Evolutionary conservation across 2,888 invertebrate genomes (phyloP).

Genomic region (Xestia c-nigrum): DNA sequence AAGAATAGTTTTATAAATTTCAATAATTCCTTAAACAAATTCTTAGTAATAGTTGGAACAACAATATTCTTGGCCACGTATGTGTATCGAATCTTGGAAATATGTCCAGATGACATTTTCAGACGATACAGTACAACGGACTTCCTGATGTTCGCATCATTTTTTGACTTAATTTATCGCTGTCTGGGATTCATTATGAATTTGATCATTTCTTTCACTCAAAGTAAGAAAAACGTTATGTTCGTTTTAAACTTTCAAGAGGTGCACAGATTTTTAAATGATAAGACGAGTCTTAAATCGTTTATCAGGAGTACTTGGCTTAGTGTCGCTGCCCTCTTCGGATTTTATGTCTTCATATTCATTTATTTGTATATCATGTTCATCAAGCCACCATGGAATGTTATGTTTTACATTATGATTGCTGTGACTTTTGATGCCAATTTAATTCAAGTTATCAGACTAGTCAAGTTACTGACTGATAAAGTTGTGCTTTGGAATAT

Average conservation of each 20-base stretch:
- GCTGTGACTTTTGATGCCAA: slow-evolving; percentile 15
- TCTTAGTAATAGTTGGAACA: not conserved
- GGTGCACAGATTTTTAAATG: slow-evolving; percentile 24
- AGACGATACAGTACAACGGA: not conserved
- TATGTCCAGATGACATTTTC: slow-evolving; percentile 8
- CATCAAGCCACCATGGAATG: slow-evolving; percentile 12
- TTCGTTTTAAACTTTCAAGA: slow-evolving; percentile 36
- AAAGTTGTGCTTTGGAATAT: slow-evolving; percentile 6
- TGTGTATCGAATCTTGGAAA: slow-evolving; percentile 10
- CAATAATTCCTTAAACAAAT: slow-evolving; percentile 8
- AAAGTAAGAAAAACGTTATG: not conserved
- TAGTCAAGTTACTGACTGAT: slow-evolving; percentile 24
- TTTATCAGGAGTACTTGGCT: slow-evolving; percentile 21
- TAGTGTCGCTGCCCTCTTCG: not conserved
- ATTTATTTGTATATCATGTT: not conserved
- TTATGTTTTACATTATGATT: not conserved
- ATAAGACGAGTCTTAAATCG: not conserved
- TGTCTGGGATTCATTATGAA: slow-evolving; percentile 22
- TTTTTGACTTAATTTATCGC: not conserved
- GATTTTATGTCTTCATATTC: not conserved
- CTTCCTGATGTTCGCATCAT: slow-evolving; percentile 12
- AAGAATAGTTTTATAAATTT: slow-evolving; percentile 5
- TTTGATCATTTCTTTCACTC: not conserved
- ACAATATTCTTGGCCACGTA: not conserved
- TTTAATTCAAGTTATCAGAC: slow-evolving; percentile 7